Evolutionary conservation across 2,113 vertebrate species (phyloP), one percentile per base, ranked within the genome.

Genomic region (Hyperoodon ampullatus): DNA sequence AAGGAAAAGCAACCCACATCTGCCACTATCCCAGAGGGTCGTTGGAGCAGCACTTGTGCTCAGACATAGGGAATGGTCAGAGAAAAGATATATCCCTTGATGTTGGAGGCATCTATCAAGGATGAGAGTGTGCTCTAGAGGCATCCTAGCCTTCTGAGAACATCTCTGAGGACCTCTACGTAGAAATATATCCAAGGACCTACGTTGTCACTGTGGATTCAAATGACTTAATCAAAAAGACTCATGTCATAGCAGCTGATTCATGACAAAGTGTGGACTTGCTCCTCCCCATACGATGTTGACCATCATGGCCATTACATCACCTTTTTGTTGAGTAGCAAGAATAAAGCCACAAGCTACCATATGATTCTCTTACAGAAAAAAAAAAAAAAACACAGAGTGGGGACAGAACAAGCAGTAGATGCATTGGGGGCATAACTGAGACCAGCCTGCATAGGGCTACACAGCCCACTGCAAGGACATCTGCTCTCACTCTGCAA

Each of bases 151-250:
- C 65, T 1, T 83, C 39, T 21, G 95, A 66, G 8, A 65, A 68
- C 39, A 88, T 95, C 72, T 90, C 95, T 5, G 98, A 99, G 96
- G 99, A 99, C 88, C 99, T 99, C 93, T 98, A 98, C 93, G 99
- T 99, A 94, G 99, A 99, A 98, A 99, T 99, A n/a, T 99, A 98
- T 42, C 99, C 99, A 26, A 99, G 99, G 14, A 99, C 98, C 33
- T 99, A 99, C 80, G 97, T 99, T 68, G 83, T 99, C 98, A 99
- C 99, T 15, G 99, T 99, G 93, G 96, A 98, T 75, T 94, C 98
- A 68, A 96, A 84, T 10, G 98, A 98, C 61, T 96, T 98, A 18
- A 96, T 97, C 61, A 98, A 96, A 94, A 99, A 99, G 98, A 99
- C 99, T 14, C 98, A 98, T 0, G 70, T 99, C 95, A 98, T 99